A percentile compares a stretch with the other conserved stretches of the same genome.
Evolutionary conservation across 2,888 invertebrate species (phyloP).

Genomic region (Drosophila ezoana): DNA sequence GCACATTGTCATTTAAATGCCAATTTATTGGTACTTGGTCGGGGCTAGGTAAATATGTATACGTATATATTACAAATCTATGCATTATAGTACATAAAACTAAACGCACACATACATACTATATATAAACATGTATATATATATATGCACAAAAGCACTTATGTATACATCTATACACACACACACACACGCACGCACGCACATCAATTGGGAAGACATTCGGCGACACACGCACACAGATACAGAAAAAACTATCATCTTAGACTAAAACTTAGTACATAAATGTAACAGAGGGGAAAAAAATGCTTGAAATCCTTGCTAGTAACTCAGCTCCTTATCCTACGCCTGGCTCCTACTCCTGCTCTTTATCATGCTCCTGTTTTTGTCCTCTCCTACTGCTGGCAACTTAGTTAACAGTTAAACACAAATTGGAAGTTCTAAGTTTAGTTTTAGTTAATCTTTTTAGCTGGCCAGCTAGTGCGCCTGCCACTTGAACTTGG

Average conservation of each 20-base stretch:
- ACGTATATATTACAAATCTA: constrained; percentile 26
- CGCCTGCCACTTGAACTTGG: constrained; percentile 97
- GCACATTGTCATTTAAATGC: constrained; percentile 78
- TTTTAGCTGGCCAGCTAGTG: constrained; percentile 82
- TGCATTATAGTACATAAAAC: constrained; percentile 35
- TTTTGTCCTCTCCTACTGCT: constrained; percentile 14
- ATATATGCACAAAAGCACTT: constrained; percentile 21
- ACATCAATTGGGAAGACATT: constrained; percentile 53
- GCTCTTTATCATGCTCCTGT: not conserved
- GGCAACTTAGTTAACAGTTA: constrained; percentile 60
- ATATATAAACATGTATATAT: constrained; percentile 7
- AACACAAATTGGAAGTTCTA: constrained; percentile 74
- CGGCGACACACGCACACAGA: constrained; percentile 19
- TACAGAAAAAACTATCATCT: constrained; percentile 28
- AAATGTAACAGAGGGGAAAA: constrained; percentile 33
- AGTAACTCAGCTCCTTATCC: constrained; percentile 17
- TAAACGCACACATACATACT: constrained; percentile 21
- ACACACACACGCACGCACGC: constrained; percentile 10
- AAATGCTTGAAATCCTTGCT: constrained; percentile 52
- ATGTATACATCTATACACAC: constrained; percentile 15
- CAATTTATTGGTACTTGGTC: constrained; percentile 80
- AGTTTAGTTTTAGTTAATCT: constrained; percentile 55
- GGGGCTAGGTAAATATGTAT: constrained; percentile 67
- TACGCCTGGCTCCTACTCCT: not conserved
- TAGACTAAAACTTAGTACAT: constrained; percentile 40